phyloP scores from a whole-genome alignment of 2,888 invertebrate genomes.

The Boloria selene region DNA sequence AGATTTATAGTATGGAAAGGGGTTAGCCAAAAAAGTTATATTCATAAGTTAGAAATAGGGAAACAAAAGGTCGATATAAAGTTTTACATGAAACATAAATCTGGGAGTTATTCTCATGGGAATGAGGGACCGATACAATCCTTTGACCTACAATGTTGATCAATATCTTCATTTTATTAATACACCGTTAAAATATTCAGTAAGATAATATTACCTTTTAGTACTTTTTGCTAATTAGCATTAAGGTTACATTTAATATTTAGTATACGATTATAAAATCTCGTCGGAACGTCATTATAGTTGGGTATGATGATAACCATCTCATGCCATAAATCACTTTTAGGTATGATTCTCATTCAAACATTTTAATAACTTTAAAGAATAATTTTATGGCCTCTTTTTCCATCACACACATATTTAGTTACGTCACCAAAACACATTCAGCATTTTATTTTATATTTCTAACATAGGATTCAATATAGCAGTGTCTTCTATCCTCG shows the following conservation, averaged over 20 bases:
- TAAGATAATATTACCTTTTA: no score
- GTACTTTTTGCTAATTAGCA: no score
- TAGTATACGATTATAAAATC: no score
- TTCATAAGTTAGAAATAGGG: slow-evolving; percentile 49
- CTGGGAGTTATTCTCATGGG: slow-evolving; percentile 78
- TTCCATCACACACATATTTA: no score
- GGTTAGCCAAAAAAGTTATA: slow-evolving; percentile 38
- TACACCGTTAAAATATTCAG: neutral
- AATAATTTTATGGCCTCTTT: no score
- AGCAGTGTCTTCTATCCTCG: slow-evolving; percentile 53
- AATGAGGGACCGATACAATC: slow-evolving; percentile 51
- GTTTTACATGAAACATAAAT: slow-evolving; percentile 78
- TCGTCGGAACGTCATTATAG: no score
- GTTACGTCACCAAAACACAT: neutral
- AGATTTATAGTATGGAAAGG: slow-evolving; percentile 13
- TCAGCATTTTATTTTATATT: slow-evolving; percentile 6
- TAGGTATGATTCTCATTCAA: neutral
- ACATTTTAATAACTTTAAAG: neutral
- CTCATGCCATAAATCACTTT: no score
- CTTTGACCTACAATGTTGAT: slow-evolving; percentile 33
- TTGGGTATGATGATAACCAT: no score
- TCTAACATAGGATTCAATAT: slow-evolving; percentile 2
- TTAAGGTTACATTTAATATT: no score
- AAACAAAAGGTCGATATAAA: slow-evolving; percentile 76
- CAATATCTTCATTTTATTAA: slow-evolving; percentile 25